These are phyloP conservation scores for Hyperoodon ampullatus DNA, from an alignment of 2,113 vertebrate species.

Conservation along the genomic window DNA sequence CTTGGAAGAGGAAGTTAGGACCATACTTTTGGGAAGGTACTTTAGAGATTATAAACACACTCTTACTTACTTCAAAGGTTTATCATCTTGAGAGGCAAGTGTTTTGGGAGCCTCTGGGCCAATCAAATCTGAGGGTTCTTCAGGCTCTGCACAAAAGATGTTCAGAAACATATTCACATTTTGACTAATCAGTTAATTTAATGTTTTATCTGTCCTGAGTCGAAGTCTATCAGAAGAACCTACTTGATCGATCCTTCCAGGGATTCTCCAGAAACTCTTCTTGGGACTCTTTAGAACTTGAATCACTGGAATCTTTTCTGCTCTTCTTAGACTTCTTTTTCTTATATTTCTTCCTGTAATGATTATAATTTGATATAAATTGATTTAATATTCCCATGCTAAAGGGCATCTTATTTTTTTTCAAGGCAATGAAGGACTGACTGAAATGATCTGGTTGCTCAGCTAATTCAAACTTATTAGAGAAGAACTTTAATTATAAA, in stretches of 20 bases:
- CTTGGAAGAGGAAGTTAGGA: not conserved
- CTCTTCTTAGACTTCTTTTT: constrained; percentile 93
- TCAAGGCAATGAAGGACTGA: constrained; percentile 43
- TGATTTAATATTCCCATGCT: constrained; percentile 33
- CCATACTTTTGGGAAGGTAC: not conserved
- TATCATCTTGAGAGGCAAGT: constrained; percentile 93
- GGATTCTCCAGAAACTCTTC: constrained; percentile 88
- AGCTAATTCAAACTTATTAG: constrained; percentile 36
- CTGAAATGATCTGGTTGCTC: constrained; percentile 42
- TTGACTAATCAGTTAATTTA: constrained; percentile 47
- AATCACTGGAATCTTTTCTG: constrained; percentile 92
- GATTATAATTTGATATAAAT: constrained; percentile 66
- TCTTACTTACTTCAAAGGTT: constrained; percentile 94
- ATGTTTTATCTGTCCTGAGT: constrained; percentile 45
- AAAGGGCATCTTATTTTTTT: constrained; percentile 59
- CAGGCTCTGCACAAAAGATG: constrained; percentile 79
- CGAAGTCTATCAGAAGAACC: constrained; percentile 66
- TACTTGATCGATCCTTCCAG: constrained; percentile 95
- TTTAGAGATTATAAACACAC: constrained; percentile 42
- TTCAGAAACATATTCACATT: constrained; percentile 59
- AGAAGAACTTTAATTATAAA: constrained; percentile 23
- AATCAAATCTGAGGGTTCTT: constrained; percentile 90
- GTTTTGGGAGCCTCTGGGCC: constrained; percentile 97
- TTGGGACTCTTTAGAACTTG: constrained; percentile 92
- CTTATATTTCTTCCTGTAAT: constrained; percentile 93